phyloP scores from a whole-genome alignment of 2,113 vertebrate genomes.

The Rhodinocichla rosea region DNA sequence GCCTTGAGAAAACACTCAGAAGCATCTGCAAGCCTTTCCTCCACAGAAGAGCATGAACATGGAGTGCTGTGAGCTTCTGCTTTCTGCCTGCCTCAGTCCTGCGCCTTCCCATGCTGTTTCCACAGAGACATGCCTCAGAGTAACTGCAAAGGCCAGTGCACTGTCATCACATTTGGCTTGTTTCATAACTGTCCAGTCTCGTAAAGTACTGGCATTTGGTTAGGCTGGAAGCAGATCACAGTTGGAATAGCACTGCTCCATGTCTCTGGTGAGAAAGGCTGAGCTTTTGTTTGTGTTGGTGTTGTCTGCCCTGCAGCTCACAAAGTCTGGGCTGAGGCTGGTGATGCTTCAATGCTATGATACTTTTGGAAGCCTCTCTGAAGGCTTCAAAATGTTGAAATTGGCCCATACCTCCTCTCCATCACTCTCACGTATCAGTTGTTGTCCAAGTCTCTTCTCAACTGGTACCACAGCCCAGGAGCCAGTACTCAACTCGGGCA shows the following conservation, averaged over 20 bases:
- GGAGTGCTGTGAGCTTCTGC: background rate
- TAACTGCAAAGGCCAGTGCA: background rate
- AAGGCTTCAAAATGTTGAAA: background rate
- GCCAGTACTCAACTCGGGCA: background rate
- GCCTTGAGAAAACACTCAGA: background rate
- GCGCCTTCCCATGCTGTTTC: background rate
- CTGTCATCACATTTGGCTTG: background rate
- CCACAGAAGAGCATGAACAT: fast-evolving
- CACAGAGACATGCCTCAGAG: background rate
- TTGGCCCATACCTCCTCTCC: background rate
- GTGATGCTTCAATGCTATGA: background rate
- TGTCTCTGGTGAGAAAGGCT: background rate
- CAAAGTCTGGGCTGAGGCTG: background rate
- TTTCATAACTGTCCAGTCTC: background rate
- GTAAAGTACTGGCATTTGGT: background rate
- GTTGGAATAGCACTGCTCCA: background rate
- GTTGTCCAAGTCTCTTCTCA: background rate
- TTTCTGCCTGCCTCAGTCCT: background rate
- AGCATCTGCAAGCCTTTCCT: background rate
- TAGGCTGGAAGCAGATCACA: background rate
- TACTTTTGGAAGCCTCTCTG: background rate
- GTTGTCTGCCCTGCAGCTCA: background rate
- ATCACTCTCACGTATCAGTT: fast-evolving
- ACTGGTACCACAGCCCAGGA: background rate
- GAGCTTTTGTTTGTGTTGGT: conserved; percentile 10